phyloP scores from a whole-genome alignment of 2,113 vertebrate species.

The Bombycilla garrulus region DNA sequence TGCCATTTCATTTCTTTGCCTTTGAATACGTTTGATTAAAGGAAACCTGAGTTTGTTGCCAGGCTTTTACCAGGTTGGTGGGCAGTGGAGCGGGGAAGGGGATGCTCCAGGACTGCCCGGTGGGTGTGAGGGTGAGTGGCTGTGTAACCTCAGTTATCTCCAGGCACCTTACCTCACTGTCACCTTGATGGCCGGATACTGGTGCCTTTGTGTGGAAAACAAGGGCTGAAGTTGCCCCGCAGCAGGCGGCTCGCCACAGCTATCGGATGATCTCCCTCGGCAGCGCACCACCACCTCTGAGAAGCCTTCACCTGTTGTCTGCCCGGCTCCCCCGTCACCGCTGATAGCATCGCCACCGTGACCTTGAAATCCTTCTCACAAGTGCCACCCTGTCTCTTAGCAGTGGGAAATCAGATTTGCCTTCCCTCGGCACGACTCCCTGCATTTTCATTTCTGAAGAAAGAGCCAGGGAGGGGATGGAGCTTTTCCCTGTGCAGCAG shows the following conservation, averaged over 20 bases:
- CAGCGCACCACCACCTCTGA: neutral
- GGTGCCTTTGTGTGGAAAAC: neutral
- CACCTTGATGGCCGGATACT: conserved; percentile 52
- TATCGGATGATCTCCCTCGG: conserved; percentile 47
- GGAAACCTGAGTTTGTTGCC: neutral
- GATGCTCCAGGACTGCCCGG: fast-evolving
- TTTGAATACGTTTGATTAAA: neutral
- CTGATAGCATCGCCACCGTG: conserved; percentile 43
- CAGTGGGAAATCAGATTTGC: conserved; percentile 64
- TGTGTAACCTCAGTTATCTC: neutral
- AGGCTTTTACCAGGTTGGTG: neutral
- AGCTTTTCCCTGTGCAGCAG: conserved; percentile 1
- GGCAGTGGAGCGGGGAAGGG: fast-evolving
- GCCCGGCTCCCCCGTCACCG: conserved; percentile 44
- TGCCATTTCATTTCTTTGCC: neutral
- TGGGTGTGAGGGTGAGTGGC: neutral
- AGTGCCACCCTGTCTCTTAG: conserved; percentile 42
- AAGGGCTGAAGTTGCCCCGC: conserved; percentile 49
- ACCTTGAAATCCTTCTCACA: conserved; percentile 70
- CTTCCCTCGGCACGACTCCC: conserved; percentile 13
- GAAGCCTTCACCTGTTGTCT: conserved; percentile 55
- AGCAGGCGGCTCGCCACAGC: conserved; percentile 47
- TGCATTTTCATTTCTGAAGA: conserved; percentile 54
- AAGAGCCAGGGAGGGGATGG: conserved; percentile 34
- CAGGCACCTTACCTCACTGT: conserved; percentile 31